A percentile compares a stretch with the other conserved stretches of the same genome.
Conservation (phyloP, 2,888 invertebrate species). For the Biston stratarius region DNA sequence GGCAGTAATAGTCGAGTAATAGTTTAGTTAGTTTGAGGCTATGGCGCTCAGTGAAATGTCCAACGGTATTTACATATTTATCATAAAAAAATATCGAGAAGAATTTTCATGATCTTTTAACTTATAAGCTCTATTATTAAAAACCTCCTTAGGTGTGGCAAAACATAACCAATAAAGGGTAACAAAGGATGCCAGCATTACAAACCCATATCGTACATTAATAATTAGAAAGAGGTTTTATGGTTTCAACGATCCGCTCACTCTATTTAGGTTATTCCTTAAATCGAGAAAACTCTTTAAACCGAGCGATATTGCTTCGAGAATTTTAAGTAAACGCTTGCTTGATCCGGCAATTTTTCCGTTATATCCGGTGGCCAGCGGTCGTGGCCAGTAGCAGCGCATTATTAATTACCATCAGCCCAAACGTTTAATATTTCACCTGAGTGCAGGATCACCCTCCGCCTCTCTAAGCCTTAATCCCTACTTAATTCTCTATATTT, state of each 20-base stretch:
- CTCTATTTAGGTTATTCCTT: conserved; percentile 50
- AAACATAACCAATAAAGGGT: neutral
- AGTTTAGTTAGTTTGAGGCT: no score
- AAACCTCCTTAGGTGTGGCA: neutral
- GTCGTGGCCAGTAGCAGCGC: conserved; percentile 63
- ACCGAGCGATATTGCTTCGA: conserved; percentile 64
- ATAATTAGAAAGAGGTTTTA: conserved; percentile 59
- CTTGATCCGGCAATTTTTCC: conserved; percentile 80
- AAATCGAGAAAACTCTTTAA: conserved; percentile 63
- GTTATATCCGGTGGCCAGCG: conserved; percentile 72
- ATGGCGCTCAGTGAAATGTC: no score
- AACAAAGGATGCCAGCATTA: conserved; percentile 13
- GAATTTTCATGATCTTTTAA: neutral
- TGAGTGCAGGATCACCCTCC: conserved; percentile 72
- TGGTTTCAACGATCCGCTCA: conserved; percentile 48
- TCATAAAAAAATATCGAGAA: no score
- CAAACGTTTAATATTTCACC: conserved; percentile 81
- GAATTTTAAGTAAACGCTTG: conserved; percentile 67
- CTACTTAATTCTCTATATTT: conserved; percentile 77
- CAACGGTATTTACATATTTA: no score
- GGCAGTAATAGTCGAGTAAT: no score
- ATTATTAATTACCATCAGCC: conserved; percentile 82
- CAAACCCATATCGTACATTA: conserved; percentile 37
- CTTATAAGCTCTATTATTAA: neutral
- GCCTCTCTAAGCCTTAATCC: conserved; percentile 71